phyloP scores from a whole-genome alignment of 2,113 vertebrate species.

The Ptyas mucosa region DNA sequence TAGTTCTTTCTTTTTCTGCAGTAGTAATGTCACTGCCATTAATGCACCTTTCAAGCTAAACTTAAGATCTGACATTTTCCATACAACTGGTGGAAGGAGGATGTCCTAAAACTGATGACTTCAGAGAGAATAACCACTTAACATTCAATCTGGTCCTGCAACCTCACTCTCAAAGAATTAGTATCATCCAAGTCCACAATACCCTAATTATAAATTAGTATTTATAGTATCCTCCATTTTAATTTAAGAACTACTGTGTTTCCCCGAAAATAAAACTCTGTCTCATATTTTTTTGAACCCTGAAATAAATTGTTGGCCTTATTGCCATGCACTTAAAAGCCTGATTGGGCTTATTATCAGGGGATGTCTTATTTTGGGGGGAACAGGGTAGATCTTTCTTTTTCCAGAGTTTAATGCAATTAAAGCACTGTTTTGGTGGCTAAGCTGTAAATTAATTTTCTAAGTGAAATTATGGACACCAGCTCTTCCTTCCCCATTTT shows the following conservation, averaged over 20 bases:
- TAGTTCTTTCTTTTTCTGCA: not conserved
- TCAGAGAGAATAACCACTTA: not conserved
- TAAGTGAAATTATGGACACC: not conserved
- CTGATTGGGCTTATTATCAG: too few species aligned
- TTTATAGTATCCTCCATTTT: not conserved
- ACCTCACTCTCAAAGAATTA: not conserved
- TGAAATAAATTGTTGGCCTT: too few species aligned
- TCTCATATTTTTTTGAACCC: too few species aligned
- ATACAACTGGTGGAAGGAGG: not conserved
- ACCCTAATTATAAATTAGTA: not conserved
- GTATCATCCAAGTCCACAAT: not conserved
- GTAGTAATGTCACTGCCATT: not conserved
- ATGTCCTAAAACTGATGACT: not conserved
- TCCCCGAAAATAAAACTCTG: too few species aligned
- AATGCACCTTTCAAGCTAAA: not conserved
- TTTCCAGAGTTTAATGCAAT: not conserved
- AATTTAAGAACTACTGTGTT: too few species aligned
- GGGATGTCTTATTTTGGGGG: too few species aligned
- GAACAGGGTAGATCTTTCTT: not conserved
- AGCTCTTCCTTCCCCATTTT: not conserved
- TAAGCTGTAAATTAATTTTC: not conserved
- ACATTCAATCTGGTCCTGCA: not conserved
- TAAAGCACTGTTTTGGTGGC: not conserved
- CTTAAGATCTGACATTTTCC: not conserved
- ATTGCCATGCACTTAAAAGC: too few species aligned